Evolutionary conservation across 2,797 vertebrate genomes (phyloP).

Genomic region (Chaenodraco wilsoni): DNA sequence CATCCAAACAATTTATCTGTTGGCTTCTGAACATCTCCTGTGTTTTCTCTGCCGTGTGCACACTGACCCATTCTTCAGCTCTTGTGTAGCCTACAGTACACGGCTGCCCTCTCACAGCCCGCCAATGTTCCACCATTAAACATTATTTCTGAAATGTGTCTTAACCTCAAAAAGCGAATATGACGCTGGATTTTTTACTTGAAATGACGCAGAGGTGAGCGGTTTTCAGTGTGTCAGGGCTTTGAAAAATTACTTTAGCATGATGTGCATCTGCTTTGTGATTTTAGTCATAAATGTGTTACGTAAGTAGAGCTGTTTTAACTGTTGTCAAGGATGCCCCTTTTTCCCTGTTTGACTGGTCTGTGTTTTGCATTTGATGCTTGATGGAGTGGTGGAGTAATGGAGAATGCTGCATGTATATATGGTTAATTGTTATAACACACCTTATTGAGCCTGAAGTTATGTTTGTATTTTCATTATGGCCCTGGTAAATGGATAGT

Average conservation of each 20-base stretch:
- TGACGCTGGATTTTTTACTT: constrained; percentile 46
- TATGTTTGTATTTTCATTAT: constrained; percentile 33
- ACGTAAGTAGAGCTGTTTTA: constrained; percentile 48
- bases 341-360: constrained; percentile 44
- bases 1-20: constrained; percentile 53
- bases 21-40: constrained; percentile 42
- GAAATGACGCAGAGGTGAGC: constrained; percentile 42
- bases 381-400: constrained; percentile 35
- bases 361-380: constrained; percentile 62
- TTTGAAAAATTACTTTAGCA: constrained; percentile 60
- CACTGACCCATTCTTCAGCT: constrained; percentile 33
- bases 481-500: no score
- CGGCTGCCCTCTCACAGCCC: constrained; percentile 11
- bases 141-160: constrained; percentile 47
- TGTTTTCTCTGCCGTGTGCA: constrained; percentile 30
- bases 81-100: constrained; percentile 31
- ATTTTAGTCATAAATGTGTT: constrained; percentile 57
- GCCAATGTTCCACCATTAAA: constrained; percentile 58
- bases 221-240: constrained; percentile 49
- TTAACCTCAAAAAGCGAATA: constrained; percentile 46
- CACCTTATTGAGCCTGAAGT: constrained; percentile 28
- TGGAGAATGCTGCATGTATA: constrained; percentile 45
- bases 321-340: constrained; percentile 48
- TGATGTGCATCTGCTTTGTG: constrained; percentile 53
- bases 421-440: constrained; percentile 48